A percentile compares a stretch with the other conserved stretches of the same genome.
These are phyloP conservation scores for Chaenocephalus aceratus DNA, from an alignment of 2,113 vertebrate genomes.

Conservation along the genomic window DNA sequence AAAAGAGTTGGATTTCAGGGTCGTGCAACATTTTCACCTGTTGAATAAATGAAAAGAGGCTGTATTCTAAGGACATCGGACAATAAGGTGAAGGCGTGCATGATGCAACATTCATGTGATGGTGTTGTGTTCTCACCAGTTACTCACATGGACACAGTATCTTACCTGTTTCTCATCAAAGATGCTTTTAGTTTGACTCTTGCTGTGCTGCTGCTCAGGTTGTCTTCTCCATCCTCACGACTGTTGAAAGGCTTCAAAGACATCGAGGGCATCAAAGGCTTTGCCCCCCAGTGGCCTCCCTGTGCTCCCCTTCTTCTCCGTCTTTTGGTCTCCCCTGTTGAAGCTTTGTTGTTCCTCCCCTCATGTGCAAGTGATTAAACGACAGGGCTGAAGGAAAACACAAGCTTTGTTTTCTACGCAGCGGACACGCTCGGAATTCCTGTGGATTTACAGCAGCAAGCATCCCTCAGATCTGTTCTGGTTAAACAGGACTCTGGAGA, in stretches of 20 bases:
- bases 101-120: neutral
- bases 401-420: slow-evolving; percentile 76
- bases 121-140: neutral
- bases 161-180: neutral
- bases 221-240: slow-evolving; percentile 31
- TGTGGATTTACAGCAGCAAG: slow-evolving; percentile 67
- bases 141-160: neutral
- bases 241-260: slow-evolving; percentile 59
- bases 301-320: slow-evolving; percentile 33
- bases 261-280: slow-evolving; percentile 67
- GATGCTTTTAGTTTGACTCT: slow-evolving; percentile 6
- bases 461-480: slow-evolving; percentile 66
- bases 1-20: slow-evolving; percentile 7
- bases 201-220: slow-evolving; percentile 28
- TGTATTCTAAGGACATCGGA: neutral
- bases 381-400: slow-evolving; percentile 72
- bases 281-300: slow-evolving; percentile 52
- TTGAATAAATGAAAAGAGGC: neutral
- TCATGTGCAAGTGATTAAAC: slow-evolving; percentile 82
- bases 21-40: neutral
- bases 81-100: neutral
- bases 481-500: slow-evolving; percentile 69
- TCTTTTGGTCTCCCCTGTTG: slow-evolving; percentile 44
- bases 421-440: slow-evolving; percentile 66
- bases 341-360: slow-evolving; percentile 66